phyloP scores from a whole-genome alignment of 2,113 vertebrate species.

The Carollia perspicillata region DNA sequence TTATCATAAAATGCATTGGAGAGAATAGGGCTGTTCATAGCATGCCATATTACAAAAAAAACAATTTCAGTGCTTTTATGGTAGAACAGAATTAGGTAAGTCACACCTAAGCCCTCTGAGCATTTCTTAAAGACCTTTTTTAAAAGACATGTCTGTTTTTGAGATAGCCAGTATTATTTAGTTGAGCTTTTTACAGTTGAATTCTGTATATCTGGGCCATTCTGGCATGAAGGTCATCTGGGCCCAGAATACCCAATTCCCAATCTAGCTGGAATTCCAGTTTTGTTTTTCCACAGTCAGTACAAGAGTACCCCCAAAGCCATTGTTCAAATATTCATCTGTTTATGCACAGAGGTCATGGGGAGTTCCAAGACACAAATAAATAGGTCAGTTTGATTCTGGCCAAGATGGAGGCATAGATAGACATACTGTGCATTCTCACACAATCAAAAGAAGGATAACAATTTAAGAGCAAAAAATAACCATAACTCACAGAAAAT shows the following conservation, averaged over 20 bases:
- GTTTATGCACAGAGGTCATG: constrained; percentile 51
- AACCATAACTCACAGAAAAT: too few relatives aligned
- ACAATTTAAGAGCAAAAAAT: too few relatives aligned
- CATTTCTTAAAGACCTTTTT: constrained; percentile 72
- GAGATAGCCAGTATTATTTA: constrained; percentile 78
- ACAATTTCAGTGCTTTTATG: constrained; percentile 80
- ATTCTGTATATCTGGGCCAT: constrained; percentile 73
- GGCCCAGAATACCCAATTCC: constrained; percentile 46
- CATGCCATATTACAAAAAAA: constrained; percentile 72
- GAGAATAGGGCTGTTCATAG: constrained; percentile 44
- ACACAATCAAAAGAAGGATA: too few relatives aligned
- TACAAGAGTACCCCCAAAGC: constrained; percentile 62
- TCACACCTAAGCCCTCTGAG: constrained; percentile 69
- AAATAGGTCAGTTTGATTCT: neutral
- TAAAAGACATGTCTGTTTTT: constrained; percentile 75
- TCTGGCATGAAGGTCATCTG: constrained; percentile 67
- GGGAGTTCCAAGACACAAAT: constrained; percentile 31
- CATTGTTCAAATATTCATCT: constrained; percentile 57
- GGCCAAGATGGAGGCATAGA: too few relatives aligned
- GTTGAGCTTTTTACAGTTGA: constrained; percentile 78
- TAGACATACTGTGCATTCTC: too few relatives aligned
- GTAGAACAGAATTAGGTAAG: constrained; percentile 74
- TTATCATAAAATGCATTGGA: constrained; percentile 71
- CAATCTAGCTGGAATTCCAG: constrained; percentile 66
- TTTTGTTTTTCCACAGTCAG: constrained; percentile 47